Evolutionary conservation across 2,797 vertebrate genomes (phyloP).

Genomic region (Ctenopoma multispine): DNA sequence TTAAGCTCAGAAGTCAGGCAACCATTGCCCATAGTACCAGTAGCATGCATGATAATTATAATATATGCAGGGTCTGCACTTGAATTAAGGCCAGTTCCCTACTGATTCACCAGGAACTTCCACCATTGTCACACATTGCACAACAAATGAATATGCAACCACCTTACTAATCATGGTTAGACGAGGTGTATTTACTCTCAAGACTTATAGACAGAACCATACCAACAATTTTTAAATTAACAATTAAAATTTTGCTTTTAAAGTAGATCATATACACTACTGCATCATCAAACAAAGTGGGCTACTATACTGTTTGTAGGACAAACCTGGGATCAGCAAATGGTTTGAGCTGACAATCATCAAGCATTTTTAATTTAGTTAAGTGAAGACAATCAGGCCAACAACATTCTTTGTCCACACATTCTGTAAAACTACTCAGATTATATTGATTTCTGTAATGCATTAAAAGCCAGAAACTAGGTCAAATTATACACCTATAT

Average conservation of each 20-base stretch:
- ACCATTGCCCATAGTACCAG: constrained; percentile 14
- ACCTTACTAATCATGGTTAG: constrained; percentile 22
- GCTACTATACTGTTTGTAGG: background rate
- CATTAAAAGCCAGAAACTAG: background rate
- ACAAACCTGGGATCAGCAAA: background rate
- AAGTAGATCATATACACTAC: too few species aligned
- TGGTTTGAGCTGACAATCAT: background rate
- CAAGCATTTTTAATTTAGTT: constrained; percentile 31
- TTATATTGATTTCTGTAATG: background rate
- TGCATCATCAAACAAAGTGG: background rate
- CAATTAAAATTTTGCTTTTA: too few species aligned
- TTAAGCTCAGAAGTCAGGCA: constrained; percentile 26
- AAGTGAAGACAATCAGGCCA: background rate
- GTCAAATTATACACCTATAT: background rate
- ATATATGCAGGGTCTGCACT: constrained; percentile 42
- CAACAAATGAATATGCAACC: constrained; percentile 26
- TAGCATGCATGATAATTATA: constrained; percentile 35
- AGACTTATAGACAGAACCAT: too few species aligned
- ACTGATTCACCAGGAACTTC: constrained; percentile 26
- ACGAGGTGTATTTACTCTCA: background rate
- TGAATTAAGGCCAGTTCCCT: constrained; percentile 32
- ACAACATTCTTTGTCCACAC: constrained; percentile 18
- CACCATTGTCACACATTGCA: constrained; percentile 13
- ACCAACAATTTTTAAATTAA: too few species aligned
- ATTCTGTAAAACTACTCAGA: too few species aligned